Conservation (phyloP, 2,797 vertebrate genomes). For the Knipowitschia caucasica region DNA sequence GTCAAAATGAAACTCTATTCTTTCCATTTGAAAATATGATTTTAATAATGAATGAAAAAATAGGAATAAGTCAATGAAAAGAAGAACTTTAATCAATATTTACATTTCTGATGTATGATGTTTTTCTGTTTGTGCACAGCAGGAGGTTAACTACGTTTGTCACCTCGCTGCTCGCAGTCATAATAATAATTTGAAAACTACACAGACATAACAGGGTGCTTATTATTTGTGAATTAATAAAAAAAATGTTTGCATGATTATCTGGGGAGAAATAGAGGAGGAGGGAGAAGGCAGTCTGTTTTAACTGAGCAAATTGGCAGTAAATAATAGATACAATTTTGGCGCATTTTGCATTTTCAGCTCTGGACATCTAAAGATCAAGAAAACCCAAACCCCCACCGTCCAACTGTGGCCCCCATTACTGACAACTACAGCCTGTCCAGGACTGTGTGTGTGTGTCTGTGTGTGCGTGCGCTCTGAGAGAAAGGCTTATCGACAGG, state of each 20-base stretch:
- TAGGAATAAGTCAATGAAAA: constrained; percentile 18
- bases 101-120: constrained; percentile 37
- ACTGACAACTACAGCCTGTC: constrained; percentile 64
- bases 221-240: constrained; percentile 66
- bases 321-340: constrained; percentile 81
- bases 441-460: constrained; percentile 27
- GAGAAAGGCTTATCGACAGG: constrained; percentile 70
- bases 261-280: constrained; percentile 45
- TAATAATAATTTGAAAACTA: constrained; percentile 55
- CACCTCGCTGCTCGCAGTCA: constrained; percentile 43
- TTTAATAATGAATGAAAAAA: neutral
- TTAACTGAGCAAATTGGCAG: constrained; percentile 78
- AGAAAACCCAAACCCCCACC: constrained; percentile 66
- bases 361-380: constrained; percentile 77
- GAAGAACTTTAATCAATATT: constrained; percentile 33
- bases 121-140: constrained; percentile 28
- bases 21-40: neutral
- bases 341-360: constrained; percentile 76
- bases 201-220: constrained; percentile 55
- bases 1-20: constrained; percentile 3
- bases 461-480: constrained; percentile 29
- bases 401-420: constrained; percentile 60
- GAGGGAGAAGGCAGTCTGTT: constrained; percentile 36
- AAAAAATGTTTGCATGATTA: constrained; percentile 58
- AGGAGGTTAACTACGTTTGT: constrained; percentile 48